These are phyloP conservation scores for Crocodylus rhombifer DNA, from an alignment of 2,797 vertebrate genomes.

Conservation along the genomic window DNA sequence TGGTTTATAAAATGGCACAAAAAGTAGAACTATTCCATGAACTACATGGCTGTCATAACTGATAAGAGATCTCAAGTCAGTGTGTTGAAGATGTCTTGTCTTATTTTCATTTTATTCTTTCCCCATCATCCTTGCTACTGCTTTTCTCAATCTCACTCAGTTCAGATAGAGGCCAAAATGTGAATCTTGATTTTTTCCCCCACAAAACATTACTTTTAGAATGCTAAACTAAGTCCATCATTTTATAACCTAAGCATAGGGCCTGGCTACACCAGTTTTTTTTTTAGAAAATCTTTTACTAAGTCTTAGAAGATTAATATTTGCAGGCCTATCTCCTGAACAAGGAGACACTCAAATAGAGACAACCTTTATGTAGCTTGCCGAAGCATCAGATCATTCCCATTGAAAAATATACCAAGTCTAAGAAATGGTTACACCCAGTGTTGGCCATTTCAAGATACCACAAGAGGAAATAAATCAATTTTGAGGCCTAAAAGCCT, in stretches of 20 bases:
- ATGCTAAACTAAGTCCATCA: background rate
- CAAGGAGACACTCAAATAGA: background rate
- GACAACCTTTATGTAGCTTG: rapidly evolving
- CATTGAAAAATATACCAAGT: background rate
- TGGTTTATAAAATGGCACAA: slow-evolving; percentile 17
- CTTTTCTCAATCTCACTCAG: slow-evolving; percentile 43
- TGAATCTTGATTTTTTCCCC: background rate
- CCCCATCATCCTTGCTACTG: background rate
- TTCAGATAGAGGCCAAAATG: background rate
- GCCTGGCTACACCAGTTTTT: background rate
- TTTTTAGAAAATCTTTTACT: background rate
- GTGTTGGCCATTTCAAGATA: background rate
- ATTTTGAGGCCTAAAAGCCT: background rate
- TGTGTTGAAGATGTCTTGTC: background rate
- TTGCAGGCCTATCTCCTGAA: background rate
- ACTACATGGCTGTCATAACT: slow-evolving; percentile 14
- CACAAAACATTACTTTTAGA: slow-evolving; percentile 37
- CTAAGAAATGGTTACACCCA: background rate
- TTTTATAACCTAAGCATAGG: background rate
- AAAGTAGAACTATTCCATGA: background rate
- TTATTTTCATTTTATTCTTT: slow-evolving; percentile 17
- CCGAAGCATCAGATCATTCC: rapidly evolving
- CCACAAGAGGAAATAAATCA: background rate
- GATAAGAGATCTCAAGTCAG: slow-evolving; percentile 23
- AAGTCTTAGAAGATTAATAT: background rate